Base-by-base conservation (phyloP, 2,888 invertebrate species). In the Argynnis bischoffii region DNA sequence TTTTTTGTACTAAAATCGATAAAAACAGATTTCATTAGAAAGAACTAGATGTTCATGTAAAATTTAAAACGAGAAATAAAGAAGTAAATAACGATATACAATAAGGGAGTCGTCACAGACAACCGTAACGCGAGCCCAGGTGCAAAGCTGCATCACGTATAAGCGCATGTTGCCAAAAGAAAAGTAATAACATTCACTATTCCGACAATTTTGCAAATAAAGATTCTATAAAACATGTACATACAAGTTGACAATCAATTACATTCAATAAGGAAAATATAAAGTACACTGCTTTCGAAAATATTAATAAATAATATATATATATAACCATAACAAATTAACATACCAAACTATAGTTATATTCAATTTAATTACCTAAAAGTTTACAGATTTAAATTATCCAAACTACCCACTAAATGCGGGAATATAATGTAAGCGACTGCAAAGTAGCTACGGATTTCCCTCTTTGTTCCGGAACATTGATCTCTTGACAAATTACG, bases 111-210 rank as follows among this genome's bases (percentile, higher is more conserved):
- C 57, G 63, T 56, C 50, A 59, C 15, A 35, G 69, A 56, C 46
- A 76, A 71, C 72, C 74, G 66, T 69, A 78, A 77, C 76, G 73
- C 69, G 77, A 75, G 74, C 81, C 74, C 85, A 86, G 85, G 87
- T 86, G 86, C 83, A 83, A 78, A 77, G 81, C 81, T 82, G 81
- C 79, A 81, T 73, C 79, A 77, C 77, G 80, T 79, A 73, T 56
- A 63, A 26, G 35, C 66, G 76, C 77, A 75, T 78, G 67, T 73
- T 68, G 69, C 64, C 70, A 64, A 67, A 61, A 50, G 50, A 55
- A 63, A 70, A 66, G 63, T 66, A 68, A 68, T 70, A 70, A 68
- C 51, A 70, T 70, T 70, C 68, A 66, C 59, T 53, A 63, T 61
- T 51, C 63, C 55, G 66, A 67, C 70, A 70, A 73, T 72, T 70